Conservation (phyloP, 2,113 vertebrate species). For the Etheostoma cragini region DNA sequence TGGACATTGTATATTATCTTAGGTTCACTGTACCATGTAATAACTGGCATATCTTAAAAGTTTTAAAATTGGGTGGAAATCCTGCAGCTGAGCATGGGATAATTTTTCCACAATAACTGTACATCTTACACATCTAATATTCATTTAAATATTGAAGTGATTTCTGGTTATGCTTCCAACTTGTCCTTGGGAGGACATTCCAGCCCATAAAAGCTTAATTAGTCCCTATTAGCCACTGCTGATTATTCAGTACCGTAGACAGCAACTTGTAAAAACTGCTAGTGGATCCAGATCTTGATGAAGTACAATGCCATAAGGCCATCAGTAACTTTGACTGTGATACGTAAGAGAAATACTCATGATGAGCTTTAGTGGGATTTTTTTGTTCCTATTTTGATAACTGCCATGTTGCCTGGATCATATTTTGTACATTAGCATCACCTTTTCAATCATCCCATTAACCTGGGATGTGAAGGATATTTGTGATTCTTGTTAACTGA, state of each 20-base stretch:
- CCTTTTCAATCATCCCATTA: background rate
- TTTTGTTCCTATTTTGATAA: background rate
- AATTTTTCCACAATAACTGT: background rate
- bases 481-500: constrained; percentile 24
- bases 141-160: constrained; percentile 8
- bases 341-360: background rate
- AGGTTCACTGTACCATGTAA: background rate
- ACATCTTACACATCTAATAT: background rate
- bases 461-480: constrained; percentile 6
- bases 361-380: background rate
- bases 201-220: constrained; percentile 19
- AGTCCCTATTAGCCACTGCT: constrained; percentile 9
- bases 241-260: background rate
- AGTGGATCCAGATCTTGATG: background rate
- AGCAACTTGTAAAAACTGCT: constrained; percentile 11
- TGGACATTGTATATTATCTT: background rate
- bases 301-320: background rate
- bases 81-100: background rate
- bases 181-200: constrained; percentile 33
- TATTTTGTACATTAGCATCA: background rate
- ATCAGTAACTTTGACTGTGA: background rate
- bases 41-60: background rate
- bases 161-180: background rate
- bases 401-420: background rate
- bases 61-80: background rate